Evolutionary conservation across 2,113 vertebrate species (phyloP).

Genomic region (Pyxicephalus adspersus): DNA sequence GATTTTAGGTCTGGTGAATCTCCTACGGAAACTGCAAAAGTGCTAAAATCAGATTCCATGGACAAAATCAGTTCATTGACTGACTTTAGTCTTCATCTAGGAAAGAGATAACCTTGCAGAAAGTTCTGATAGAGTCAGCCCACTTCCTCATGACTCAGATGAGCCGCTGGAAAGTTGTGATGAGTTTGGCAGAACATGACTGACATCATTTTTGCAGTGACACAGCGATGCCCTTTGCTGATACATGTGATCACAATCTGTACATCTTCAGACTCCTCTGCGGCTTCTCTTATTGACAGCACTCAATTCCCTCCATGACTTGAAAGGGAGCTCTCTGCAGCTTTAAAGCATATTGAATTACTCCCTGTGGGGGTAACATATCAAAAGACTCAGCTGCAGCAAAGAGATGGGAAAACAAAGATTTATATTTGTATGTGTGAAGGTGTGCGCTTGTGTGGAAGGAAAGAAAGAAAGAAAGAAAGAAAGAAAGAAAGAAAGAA

Average conservation of each 20-base stretch:
- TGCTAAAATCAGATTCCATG: too few relatives aligned
- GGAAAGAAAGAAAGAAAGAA: neutral
- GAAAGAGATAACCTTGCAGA: too few relatives aligned
- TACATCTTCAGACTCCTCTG: constrained; percentile 22
- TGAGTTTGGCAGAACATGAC: neutral
- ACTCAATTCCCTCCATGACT: constrained; percentile 4
- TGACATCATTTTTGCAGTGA: constrained; percentile 27
- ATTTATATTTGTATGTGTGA: neutral
- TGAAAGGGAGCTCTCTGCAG: constrained; percentile 29
- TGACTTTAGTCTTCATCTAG: too few relatives aligned
- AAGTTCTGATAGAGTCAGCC: too few relatives aligned
- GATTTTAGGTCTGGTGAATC: too few relatives aligned
- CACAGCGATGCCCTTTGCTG: constrained; percentile 24
- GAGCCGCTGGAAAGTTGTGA: too few relatives aligned
- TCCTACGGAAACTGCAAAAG: too few relatives aligned
- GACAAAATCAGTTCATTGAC: too few relatives aligned
- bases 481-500: constrained; percentile 4
- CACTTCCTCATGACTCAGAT: too few relatives aligned
- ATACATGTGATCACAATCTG: constrained; percentile 37
- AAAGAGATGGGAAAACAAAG: constrained; percentile 1
- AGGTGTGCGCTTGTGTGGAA: neutral
- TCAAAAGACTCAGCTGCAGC: constrained; percentile 19
- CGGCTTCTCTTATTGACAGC: constrained; percentile 24
- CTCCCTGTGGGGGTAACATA: constrained; percentile 30
- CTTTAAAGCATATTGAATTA: constrained; percentile 42